A percentile compares a stretch with the other conserved stretches of the same genome.
Conservation (phyloP, 2,113 vertebrate genomes). For the Speoplatyrhinus poulsoni region DNA sequence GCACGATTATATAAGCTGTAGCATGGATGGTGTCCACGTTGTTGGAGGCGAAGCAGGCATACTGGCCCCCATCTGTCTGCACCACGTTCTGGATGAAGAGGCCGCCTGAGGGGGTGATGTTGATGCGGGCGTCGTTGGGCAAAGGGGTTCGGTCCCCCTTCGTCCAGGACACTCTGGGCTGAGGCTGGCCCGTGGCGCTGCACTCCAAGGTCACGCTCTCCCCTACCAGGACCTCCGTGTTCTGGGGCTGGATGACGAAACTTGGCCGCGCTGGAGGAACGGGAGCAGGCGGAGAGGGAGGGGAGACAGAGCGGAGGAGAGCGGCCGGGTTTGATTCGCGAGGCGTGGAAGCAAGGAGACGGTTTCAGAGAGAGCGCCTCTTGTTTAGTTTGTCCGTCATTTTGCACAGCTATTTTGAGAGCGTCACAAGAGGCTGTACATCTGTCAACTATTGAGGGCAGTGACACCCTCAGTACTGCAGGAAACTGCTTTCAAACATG, state of each 20-base stretch:
- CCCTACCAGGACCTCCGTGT: constrained; percentile 95
- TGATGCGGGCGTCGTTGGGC: constrained; percentile 86
- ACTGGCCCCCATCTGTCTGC: constrained; percentile 88
- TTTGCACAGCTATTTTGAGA: neutral
- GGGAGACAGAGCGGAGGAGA: neutral
- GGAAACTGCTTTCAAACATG: constrained; percentile 6
- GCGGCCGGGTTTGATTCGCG: constrained; percentile 9
- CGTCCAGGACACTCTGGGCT: constrained; percentile 90
- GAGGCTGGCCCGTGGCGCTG: constrained; percentile 92
- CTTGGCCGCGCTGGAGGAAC: constrained; percentile 84
- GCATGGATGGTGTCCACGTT: constrained; percentile 90
- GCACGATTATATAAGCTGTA: constrained; percentile 90
- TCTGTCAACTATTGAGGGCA: neutral
- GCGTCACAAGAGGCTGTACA: neutral
- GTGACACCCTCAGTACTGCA: neutral
- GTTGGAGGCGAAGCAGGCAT: constrained; percentile 93
- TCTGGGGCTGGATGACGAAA: constrained; percentile 98
- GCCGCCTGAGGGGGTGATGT: constrained; percentile 89
- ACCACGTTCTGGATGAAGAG: constrained; percentile 91
- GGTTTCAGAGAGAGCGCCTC: neutral
- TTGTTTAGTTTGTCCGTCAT: neutral
- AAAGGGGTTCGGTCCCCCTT: constrained; percentile 86
- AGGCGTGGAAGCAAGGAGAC: constrained; percentile 1
- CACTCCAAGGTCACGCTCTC: constrained; percentile 97
- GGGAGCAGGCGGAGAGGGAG: constrained; percentile 9